Conservation (phyloP, 2,113 vertebrate genomes). For the Pristiophorus japonicus region DNA sequence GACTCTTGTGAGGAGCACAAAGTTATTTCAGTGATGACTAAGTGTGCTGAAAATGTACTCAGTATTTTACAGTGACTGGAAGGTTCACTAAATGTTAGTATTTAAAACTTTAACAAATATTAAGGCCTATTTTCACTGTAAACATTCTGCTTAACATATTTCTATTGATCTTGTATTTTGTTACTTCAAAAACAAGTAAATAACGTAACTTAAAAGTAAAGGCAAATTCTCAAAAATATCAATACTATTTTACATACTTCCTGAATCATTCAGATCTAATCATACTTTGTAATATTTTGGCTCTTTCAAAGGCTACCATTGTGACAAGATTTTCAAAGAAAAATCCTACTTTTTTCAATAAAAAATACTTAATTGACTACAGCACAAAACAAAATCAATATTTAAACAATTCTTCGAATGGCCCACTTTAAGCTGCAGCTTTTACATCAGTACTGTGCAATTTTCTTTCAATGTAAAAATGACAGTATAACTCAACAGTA, state of each 20-base stretch:
- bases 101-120: slow-evolving; percentile 29
- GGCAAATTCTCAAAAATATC: background rate
- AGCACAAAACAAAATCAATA: slow-evolving; percentile 14
- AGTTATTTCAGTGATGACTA: background rate
- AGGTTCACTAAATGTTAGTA: background rate
- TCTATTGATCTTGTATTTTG: slow-evolving; percentile 3
- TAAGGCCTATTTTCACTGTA: slow-evolving; percentile 34
- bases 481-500: background rate
- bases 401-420: background rate
- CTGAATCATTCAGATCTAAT: slow-evolving; percentile 28
- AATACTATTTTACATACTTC: background rate
- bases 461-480: background rate
- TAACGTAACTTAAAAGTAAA: background rate
- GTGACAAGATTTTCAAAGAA: background rate
- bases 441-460: slow-evolving; percentile 10
- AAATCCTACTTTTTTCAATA: slow-evolving; percentile 10
- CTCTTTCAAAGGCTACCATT: background rate
- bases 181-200: slow-evolving; percentile 27
- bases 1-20: background rate
- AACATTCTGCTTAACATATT: slow-evolving; percentile 19
- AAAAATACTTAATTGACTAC: background rate
- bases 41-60: background rate
- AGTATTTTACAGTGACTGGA: slow-evolving; percentile 15
- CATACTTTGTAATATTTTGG: background rate
- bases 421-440: background rate